Conservation (phyloP, 1,140 invertebrate species). For the Phymastichus coffea region DNA sequence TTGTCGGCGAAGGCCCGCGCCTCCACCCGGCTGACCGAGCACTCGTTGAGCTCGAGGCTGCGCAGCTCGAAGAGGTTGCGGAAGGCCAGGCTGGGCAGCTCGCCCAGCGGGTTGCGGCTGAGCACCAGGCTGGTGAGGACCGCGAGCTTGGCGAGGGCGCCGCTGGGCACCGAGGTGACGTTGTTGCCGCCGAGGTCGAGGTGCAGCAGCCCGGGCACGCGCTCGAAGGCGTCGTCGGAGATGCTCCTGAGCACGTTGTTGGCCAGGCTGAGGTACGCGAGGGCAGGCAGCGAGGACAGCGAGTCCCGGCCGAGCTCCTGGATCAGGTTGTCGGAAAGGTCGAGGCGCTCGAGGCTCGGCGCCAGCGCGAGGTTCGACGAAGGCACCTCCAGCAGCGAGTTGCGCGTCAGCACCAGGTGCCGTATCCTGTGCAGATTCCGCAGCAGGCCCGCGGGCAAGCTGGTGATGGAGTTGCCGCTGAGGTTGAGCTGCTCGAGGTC, state of each 20-base stretch:
- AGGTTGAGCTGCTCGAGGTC: conserved; percentile 73
- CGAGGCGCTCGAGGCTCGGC: conserved; percentile 65
- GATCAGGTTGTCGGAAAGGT: conserved; percentile 73
- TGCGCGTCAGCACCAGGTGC: conserved; percentile 70
- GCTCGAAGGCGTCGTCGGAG: conserved; percentile 67
- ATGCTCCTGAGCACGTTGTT: conserved; percentile 73
- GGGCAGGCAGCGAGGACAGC: conserved; percentile 67
- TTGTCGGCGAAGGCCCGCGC: conserved; percentile 79
- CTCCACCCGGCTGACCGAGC: conserved; percentile 67
- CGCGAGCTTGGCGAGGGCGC: conserved; percentile 71
- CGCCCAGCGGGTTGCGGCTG: conserved; percentile 73
- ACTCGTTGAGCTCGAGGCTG: conserved; percentile 70
- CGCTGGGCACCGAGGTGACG: conserved; percentile 74
- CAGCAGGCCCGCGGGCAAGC: conserved; percentile 69
- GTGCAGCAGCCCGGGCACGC: conserved; percentile 66
- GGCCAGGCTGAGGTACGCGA: conserved; percentile 66
- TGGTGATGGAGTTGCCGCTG: conserved; percentile 73
- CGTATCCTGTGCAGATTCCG: conserved; percentile 68
- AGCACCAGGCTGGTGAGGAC: conserved; percentile 72
- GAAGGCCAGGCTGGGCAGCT: conserved; percentile 72
- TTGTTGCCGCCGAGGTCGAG: conserved; percentile 82
- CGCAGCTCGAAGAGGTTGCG: conserved; percentile 77
- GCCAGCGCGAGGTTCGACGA: conserved; percentile 66
- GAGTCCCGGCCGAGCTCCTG: conserved; percentile 66
- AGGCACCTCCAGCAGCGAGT: conserved; percentile 76